These are phyloP conservation scores for Caprella mutica DNA, from an alignment of 2,888 invertebrate species.

Conservation along the genomic window DNA sequence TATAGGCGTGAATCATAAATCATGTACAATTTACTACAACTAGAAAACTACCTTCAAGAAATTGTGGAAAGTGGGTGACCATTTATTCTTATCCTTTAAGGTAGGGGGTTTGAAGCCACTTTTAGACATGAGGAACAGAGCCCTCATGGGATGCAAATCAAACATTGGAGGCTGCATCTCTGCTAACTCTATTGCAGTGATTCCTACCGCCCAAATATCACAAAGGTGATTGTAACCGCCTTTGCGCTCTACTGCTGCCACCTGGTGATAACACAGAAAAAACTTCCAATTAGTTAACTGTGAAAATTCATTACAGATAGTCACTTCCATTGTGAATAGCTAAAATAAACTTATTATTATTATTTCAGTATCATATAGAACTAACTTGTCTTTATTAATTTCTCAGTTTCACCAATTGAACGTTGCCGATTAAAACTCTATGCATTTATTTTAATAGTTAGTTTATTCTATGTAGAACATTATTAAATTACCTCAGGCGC, in stretches of 20 bases:
- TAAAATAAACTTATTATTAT: too few relatives aligned
- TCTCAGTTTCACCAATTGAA: too few relatives aligned
- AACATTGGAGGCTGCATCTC: constrained; percentile 99
- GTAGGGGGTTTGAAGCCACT: constrained; percentile 96
- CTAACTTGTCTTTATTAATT: too few relatives aligned
- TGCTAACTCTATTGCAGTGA: constrained; percentile 96
- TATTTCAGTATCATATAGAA: too few relatives aligned
- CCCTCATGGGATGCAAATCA: constrained; percentile 96
- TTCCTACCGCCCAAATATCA: constrained; percentile 99
- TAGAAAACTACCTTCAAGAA: constrained; percentile 62
- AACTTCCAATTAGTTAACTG: too few relatives aligned
- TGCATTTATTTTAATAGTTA: too few relatives aligned
- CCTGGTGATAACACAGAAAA: constrained; percentile 49
- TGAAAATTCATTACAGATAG: too few relatives aligned
- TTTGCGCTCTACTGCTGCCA: constrained; percentile 94
- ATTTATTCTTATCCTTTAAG: constrained; percentile 86
- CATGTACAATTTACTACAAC: not conserved
- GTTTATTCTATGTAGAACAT: too few relatives aligned
- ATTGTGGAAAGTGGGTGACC: constrained; percentile 86
- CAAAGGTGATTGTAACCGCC: constrained; percentile 98
- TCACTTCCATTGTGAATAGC: too few relatives aligned
- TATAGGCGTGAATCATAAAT: not conserved
- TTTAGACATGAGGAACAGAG: constrained; percentile 95
- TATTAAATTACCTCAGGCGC: constrained; percentile 63
- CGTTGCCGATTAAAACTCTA: too few relatives aligned